Base-by-base conservation (phyloP, 2,113 vertebrate species). In the Hippolais icterina region DNA sequence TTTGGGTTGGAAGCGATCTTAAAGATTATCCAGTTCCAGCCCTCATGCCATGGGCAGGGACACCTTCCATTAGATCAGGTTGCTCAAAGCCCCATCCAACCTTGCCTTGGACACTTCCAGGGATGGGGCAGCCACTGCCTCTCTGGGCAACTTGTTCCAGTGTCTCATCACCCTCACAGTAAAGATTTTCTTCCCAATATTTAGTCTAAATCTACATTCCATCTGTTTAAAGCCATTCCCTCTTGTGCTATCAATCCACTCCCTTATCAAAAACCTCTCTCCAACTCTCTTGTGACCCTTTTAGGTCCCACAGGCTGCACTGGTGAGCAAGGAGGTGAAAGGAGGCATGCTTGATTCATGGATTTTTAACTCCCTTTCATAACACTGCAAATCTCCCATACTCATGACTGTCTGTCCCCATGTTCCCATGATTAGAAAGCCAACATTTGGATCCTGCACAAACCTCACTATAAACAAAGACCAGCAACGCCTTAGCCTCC, bases 11-110 rank as follows among this genome's bases (percentile, higher is more conserved):
- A 69, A 69, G 12, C 5, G 17, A 54, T 3, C 25, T 54, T 61
- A 42, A 47, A 47, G 35, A 54, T 20, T 35, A 42, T 39, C 54
- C n/a, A 23, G 8, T 61, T 49, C 41, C 31, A 83, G 66, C 47
- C 8, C 10, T 29, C 17, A 14, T 23, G 11, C 9, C 41, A 69
- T 0, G 0, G 54, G 10, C 14, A 54, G 29, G 8, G 12, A 23
- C 31, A 61, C 2, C 15, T 76, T 61, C 25, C 47, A 56, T n/a
- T 33, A 54, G 22, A 22, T 6, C 27, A 80, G 21, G 11, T 5
- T 22, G 7, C 31, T 64, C 18, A 6, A 28, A 60, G 24, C 3
- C 8, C 14, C n/a, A 13, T 61, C 47, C 47, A 69, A 1, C 18
- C 21, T 15, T 39, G 20, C 46, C 41, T 54, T 35, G 41, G 20